These are phyloP conservation scores for Riparia riparia DNA, from an alignment of 2,113 vertebrate species.

Conservation along the genomic window DNA sequence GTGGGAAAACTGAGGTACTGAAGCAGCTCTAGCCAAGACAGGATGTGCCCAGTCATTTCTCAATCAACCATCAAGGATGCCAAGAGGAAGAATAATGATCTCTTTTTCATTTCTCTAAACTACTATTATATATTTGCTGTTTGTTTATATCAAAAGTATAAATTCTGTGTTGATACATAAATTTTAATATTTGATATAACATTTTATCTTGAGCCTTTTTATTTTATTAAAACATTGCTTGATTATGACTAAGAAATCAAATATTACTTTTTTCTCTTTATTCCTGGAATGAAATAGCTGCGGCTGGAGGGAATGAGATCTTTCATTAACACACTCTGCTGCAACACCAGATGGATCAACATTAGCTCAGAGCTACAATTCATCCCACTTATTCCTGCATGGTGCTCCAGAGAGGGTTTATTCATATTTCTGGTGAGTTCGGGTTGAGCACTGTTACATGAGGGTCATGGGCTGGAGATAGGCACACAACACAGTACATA, in stretches of 20 bases:
- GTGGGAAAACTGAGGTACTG: not conserved
- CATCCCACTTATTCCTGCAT: not conserved
- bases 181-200: not conserved
- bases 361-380: not conserved
- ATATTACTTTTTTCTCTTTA: not conserved
- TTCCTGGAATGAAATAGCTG: not conserved
- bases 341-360: not conserved
- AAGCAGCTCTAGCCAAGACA: not conserved
- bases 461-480: no score
- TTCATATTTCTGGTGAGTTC: not conserved
- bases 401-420: not conserved
- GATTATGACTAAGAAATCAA: not conserved
- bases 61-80: not conserved
- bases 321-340: not conserved
- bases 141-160: not conserved
- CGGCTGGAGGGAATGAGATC: not conserved
- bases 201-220: not conserved
- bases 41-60: not conserved
- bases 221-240: not conserved
- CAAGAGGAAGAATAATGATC: not conserved
- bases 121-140: not conserved
- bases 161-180: not conserved
- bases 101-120: not conserved
- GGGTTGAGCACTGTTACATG: not conserved
- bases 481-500: no score